Evolutionary conservation across 2,797 vertebrate species (phyloP).

Genomic region (Ptychobarbus kaznakovi): DNA sequence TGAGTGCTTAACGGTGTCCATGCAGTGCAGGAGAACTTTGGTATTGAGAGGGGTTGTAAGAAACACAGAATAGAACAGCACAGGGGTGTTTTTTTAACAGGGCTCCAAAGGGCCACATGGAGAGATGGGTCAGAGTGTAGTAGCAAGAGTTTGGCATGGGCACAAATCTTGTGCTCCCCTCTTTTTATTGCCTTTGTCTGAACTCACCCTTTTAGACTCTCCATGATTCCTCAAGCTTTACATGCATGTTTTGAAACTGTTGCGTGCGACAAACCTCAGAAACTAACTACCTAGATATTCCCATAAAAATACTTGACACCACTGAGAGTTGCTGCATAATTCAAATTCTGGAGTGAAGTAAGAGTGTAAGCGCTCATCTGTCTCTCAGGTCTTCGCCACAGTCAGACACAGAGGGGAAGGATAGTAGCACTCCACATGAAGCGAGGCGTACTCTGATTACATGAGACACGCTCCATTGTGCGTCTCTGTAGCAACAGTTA

Average conservation of each 20-base stretch:
- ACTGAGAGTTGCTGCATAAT: not conserved
- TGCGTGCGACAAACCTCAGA: not conserved
- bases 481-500: constrained; percentile 76
- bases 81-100: constrained; percentile 8
- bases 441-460: constrained; percentile 72
- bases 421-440: constrained; percentile 67
- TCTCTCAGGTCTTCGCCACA: not conserved
- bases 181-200: constrained; percentile 40
- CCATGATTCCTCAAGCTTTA: not conserved
- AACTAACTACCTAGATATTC: not conserved
- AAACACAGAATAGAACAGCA: not conserved
- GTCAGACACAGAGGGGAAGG: constrained; percentile 22
- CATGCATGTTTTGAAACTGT: not conserved
- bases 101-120: constrained; percentile 17
- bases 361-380: not conserved
- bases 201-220: not conserved
- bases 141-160: constrained; percentile 64
- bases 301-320: not conserved
- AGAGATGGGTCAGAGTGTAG: constrained; percentile 53
- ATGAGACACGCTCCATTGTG: constrained; percentile 70
- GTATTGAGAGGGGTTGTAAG: not conserved
- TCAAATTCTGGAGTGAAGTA: not conserved
- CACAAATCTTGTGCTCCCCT: constrained; percentile 5
- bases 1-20: not conserved
- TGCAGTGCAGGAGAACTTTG: constrained; percentile 6